Percentiles rank a stretch among this genome's conserved stretches.
These are phyloP conservation scores for Leptoteleia sp. DNA, from an alignment of 1,140 invertebrate genomes.

Conservation along the genomic window DNA sequence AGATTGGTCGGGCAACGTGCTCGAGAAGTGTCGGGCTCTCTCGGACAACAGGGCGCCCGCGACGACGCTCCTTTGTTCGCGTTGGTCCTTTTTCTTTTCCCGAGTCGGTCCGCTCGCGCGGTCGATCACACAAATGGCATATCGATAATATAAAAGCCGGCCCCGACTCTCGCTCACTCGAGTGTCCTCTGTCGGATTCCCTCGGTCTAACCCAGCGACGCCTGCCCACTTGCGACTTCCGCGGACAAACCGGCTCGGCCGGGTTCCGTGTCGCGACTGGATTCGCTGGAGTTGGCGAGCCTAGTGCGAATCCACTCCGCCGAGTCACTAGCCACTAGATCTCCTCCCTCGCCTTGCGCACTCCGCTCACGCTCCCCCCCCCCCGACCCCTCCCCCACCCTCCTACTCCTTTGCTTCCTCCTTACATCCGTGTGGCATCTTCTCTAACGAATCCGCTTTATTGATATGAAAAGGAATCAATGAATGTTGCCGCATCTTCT, in stretches of 20 bases:
- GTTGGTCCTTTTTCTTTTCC: too few relatives aligned
- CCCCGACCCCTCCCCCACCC: too few relatives aligned
- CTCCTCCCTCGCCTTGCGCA: conserved; percentile 42
- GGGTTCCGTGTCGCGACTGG: conserved; percentile 43
- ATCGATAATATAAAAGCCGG: too few relatives aligned
- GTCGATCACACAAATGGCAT: too few relatives aligned
- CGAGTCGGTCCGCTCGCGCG: too few relatives aligned
- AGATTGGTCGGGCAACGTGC: background rate
- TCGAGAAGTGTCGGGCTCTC: too few relatives aligned
- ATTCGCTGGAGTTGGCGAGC: conserved; percentile 23
- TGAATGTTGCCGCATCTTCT: too few relatives aligned
- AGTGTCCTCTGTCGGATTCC: conserved; percentile 6
- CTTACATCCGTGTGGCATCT: conserved; percentile 9
- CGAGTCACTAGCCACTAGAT: conserved; percentile 36
- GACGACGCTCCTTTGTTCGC: conserved; percentile 2
- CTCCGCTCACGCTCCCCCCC: too few relatives aligned
- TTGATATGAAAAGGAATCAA: too few relatives aligned
- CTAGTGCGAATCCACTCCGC: conserved; percentile 21
- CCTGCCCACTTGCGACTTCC: conserved; percentile 21
- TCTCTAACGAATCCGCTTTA: conserved; percentile 3
- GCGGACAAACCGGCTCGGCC: conserved; percentile 43
- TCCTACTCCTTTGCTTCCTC: conserved; percentile 14
- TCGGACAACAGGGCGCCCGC: background rate
- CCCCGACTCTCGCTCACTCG: conserved; percentile 19
- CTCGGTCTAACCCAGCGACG: conserved; percentile 15